These are phyloP conservation scores for Sebastes itinus DNA, from an alignment of 2,797 vertebrate species.

Conservation along the genomic window DNA sequence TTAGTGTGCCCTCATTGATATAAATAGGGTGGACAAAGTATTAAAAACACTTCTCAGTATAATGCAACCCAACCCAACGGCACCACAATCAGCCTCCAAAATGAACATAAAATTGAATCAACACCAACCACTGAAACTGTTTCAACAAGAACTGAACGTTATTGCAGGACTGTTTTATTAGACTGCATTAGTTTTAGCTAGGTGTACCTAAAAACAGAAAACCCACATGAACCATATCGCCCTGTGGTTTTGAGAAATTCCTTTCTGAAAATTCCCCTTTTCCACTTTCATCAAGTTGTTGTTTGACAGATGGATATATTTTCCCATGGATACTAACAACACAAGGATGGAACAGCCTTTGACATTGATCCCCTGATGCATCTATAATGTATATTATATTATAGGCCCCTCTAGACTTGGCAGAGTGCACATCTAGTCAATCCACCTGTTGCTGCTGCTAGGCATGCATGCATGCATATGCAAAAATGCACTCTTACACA, in stretches of 20 bases:
- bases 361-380: conserved; percentile 4
- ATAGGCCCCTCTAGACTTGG: conserved; percentile 8
- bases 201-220: neutral
- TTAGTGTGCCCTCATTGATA: neutral
- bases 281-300: neutral
- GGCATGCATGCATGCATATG: neutral
- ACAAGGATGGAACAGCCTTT: neutral
- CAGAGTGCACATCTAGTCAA: conserved; percentile 15
- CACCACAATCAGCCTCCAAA: neutral
- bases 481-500: neutral
- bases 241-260: neutral
- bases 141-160: neutral
- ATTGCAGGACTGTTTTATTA: neutral
- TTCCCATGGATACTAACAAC: conserved; percentile 6
- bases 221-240: neutral
- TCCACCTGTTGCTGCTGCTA: conserved; percentile 30
- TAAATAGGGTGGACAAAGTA: neutral
- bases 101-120: neutral
- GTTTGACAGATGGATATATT: conserved; percentile 1
- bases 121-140: neutral
- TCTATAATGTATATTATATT: conserved; percentile 9
- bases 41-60: neutral
- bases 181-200: neutral
- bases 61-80: neutral
- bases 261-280: neutral